A percentile compares a stretch with the other conserved stretches of the same genome.
Evolutionary conservation across 2,888 invertebrate species (phyloP).

Genomic region (Alviniconcha strummeri): DNA sequence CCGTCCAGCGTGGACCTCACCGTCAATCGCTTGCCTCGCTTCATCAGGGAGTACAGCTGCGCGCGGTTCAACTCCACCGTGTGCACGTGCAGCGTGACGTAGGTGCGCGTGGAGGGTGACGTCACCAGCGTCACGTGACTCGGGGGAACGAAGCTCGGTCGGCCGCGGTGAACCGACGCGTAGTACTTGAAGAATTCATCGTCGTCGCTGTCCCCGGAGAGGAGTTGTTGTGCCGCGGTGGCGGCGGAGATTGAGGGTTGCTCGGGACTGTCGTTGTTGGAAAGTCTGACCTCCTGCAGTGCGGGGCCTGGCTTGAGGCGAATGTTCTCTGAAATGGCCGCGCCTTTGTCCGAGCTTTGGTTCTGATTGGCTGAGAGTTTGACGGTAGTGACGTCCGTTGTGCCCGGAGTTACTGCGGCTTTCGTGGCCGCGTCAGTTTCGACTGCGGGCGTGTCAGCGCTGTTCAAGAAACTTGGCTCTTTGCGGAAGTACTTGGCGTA

Average conservation of each 20-base stretch:
- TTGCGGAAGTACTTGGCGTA: neutral
- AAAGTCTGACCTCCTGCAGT: too few species aligned
- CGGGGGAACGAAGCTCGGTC: slow-evolving; percentile 36
- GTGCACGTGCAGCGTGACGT: slow-evolving; percentile 50
- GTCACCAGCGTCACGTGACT: slow-evolving; percentile 21
- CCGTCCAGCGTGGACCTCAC: slow-evolving; percentile 46
- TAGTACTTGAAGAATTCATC: too few species aligned
- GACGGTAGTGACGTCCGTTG: neutral
- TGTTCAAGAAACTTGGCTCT: slow-evolving; percentile 48
- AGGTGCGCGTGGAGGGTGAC: slow-evolving; percentile 38
- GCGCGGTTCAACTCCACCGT: slow-evolving; percentile 43
- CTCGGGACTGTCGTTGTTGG: too few species aligned
- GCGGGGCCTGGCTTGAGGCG: too few species aligned
- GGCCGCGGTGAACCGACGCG: too few species aligned
- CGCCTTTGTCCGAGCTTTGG: neutral
- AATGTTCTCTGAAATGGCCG: too few species aligned
- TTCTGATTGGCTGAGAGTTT: too few species aligned
- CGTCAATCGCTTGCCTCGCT: slow-evolving; percentile 42
- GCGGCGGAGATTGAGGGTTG: too few species aligned
- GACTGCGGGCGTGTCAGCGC: neutral
- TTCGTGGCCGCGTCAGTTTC: neutral
- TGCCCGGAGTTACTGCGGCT: neutral
- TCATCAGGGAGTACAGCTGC: slow-evolving; percentile 22
- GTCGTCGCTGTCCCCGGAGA: too few species aligned
- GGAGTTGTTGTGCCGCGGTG: too few species aligned